These are phyloP conservation scores for Rugalucina vietnamica DNA, from an alignment of 2,888 invertebrate species.

Conservation along the genomic window DNA sequence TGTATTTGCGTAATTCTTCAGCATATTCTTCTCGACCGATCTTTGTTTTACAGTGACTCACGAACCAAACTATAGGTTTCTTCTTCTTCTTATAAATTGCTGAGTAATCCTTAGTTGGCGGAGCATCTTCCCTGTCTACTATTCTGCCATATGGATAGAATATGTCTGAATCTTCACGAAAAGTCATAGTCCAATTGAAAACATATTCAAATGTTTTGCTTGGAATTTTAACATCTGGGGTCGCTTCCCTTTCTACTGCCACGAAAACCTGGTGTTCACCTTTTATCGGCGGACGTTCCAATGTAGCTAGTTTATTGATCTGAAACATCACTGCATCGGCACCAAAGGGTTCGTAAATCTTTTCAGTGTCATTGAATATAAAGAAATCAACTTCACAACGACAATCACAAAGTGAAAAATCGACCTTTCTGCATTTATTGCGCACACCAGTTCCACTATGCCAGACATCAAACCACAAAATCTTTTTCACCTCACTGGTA, in stretches of 20 bases:
- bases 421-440: not conserved
- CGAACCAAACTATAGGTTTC: slow-evolving; percentile 55
- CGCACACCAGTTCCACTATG: slow-evolving; percentile 21
- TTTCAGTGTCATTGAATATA: not conserved
- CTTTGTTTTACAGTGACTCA: slow-evolving; percentile 57
- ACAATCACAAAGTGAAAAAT: slow-evolving; percentile 12
- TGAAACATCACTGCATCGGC: slow-evolving; percentile 34
- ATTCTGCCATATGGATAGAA: slow-evolving; percentile 56
- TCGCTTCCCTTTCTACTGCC: slow-evolving; percentile 21
- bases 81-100: slow-evolving; percentile 45
- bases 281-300: not conserved
- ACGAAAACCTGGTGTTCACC: slow-evolving; percentile 26
- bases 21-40: slow-evolving; percentile 48
- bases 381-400: not conserved
- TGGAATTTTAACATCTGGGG: not conserved
- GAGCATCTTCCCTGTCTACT: not conserved
- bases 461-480: slow-evolving; percentile 25
- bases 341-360: not conserved
- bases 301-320: not conserved
- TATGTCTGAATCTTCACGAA: slow-evolving; percentile 65
- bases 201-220: slow-evolving; percentile 3
- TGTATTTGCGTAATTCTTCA: slow-evolving; percentile 41
- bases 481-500: slow-evolving; percentile 14
- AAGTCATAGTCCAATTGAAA: slow-evolving; percentile 71
- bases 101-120: slow-evolving; percentile 36